phyloP scores from a whole-genome alignment of 2,888 invertebrate genomes.

The Conistra vaccinii region DNA sequence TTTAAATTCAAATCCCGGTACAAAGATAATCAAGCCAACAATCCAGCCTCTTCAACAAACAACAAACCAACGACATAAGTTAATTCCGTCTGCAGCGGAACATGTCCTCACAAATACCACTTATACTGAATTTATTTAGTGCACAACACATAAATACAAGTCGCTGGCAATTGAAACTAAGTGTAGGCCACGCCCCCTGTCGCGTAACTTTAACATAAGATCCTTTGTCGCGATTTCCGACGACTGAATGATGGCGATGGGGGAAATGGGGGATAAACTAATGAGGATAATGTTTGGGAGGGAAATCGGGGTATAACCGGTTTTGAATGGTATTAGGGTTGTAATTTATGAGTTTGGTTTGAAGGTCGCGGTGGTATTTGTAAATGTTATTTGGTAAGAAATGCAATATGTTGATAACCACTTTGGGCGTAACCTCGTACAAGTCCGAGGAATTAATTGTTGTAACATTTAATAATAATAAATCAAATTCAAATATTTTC shows the following conservation, averaged over 20 bases:
- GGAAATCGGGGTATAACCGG: slow-evolving; percentile 63
- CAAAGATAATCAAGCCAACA: slow-evolving; percentile 6
- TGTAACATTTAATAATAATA: not conserved
- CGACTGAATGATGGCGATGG: slow-evolving; percentile 64
- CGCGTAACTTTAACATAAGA: slow-evolving; percentile 67
- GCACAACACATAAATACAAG: slow-evolving; percentile 82
- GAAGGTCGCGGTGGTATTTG: slow-evolving; percentile 10
- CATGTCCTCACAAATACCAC: slow-evolving; percentile 82
- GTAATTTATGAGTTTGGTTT: slow-evolving; percentile 42
- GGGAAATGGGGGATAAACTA: slow-evolving; percentile 63
- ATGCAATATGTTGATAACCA: not conserved
- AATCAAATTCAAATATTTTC: not conserved
- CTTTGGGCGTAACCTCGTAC: not conserved
- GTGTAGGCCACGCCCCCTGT: slow-evolving; percentile 75
- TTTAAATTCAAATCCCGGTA: not conserved
- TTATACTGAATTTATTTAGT: slow-evolving; percentile 85
- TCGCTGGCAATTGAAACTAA: slow-evolving; percentile 83
- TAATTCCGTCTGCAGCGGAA: slow-evolving; percentile 61
- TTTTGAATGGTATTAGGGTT: slow-evolving; percentile 53
- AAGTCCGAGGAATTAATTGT: not conserved
- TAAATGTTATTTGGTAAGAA: not conserved
- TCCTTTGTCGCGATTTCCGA: slow-evolving; percentile 73
- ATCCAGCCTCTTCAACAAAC: slow-evolving; percentile 24
- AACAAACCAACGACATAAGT: slow-evolving; percentile 41
- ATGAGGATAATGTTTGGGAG: slow-evolving; percentile 64